Conservation (phyloP, 2,888 invertebrate genomes). For the Harpalus rubripes region DNA sequence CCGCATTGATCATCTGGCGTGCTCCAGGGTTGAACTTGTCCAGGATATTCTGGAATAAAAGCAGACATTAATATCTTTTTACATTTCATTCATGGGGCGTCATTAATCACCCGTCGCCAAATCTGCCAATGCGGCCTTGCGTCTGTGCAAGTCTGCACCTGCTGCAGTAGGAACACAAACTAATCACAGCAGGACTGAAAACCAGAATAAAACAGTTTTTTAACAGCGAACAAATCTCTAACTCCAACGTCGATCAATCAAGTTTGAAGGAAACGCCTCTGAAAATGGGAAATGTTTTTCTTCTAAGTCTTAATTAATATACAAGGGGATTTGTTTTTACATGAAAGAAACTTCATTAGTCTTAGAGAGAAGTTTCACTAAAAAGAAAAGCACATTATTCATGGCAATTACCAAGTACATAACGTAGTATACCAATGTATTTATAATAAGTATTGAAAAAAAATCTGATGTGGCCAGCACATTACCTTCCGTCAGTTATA, state of each 20-base stretch:
- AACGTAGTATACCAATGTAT: not conserved
- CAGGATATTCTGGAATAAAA: constrained; percentile 90
- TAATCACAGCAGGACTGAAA: constrained; percentile 56
- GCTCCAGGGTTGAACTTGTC: constrained; percentile 98
- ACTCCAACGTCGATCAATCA: constrained; percentile 45
- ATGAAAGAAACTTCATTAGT: not conserved
- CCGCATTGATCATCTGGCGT: constrained; percentile 94
- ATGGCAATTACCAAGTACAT: not conserved
- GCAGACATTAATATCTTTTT: constrained; percentile 53
- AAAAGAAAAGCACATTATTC: not conserved
- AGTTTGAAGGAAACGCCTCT: constrained; percentile 1
- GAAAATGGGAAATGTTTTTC: not conserved
- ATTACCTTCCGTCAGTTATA: too few species aligned
- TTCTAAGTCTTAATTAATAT: constrained; percentile 24
- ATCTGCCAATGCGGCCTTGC: constrained; percentile 38
- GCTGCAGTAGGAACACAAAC: constrained; percentile 17
- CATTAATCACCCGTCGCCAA: constrained; percentile 42
- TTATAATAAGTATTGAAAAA: too few species aligned
- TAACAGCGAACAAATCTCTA: constrained; percentile 40
- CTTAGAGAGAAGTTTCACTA: not conserved
- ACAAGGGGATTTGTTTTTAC: constrained; percentile 9
- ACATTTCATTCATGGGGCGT: constrained; percentile 29
- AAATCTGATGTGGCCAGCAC: too few species aligned
- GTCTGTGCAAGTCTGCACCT: constrained; percentile 25
- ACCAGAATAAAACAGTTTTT: constrained; percentile 54